Evolutionary conservation across 2,797 vertebrate species (phyloP).

Genomic region (Scarus forsteni): DNA sequence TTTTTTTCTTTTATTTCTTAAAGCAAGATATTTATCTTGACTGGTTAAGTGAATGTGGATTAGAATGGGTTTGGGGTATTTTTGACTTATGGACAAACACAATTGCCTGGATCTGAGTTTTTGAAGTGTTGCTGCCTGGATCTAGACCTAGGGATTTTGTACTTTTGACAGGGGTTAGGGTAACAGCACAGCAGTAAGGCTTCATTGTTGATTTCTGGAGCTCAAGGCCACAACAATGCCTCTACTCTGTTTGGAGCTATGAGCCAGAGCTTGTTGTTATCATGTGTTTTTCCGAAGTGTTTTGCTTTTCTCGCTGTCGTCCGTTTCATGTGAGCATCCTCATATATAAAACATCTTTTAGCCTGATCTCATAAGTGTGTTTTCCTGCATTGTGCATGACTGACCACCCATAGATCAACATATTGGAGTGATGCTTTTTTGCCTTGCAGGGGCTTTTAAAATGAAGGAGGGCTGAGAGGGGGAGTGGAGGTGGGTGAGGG

Average conservation of each 20-base stretch:
- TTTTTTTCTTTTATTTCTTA: no score
- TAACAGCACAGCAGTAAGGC: no score
- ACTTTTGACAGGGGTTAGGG: no score
- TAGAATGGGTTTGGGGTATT: no score
- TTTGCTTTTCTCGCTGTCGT: constrained; percentile 15
- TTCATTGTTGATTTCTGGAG: not conserved
- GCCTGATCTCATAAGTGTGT: constrained; percentile 27
- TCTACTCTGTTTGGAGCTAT: no score
- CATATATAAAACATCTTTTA: constrained; percentile 32
- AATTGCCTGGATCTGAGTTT: no score
- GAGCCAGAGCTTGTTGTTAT: not conserved
- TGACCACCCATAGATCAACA: constrained; percentile 34
- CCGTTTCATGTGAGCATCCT: constrained; percentile 23
- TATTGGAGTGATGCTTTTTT: constrained; percentile 34
- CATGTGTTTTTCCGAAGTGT: constrained; percentile 6
- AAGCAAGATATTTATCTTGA: no score
- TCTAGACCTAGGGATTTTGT: no score
- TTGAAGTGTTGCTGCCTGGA: no score
- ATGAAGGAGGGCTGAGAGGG: not conserved
- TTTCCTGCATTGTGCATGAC: constrained; percentile 12
- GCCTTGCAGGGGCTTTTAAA: constrained; percentile 43
- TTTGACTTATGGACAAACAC: no score
- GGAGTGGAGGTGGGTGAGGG: not conserved
- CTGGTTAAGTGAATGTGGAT: no score
- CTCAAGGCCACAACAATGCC: not conserved